Percentiles rank a stretch among this genome's conserved stretches.
Conservation (phyloP, 2,888 invertebrate genomes). For the Agonopterix alstromeriana region DNA sequence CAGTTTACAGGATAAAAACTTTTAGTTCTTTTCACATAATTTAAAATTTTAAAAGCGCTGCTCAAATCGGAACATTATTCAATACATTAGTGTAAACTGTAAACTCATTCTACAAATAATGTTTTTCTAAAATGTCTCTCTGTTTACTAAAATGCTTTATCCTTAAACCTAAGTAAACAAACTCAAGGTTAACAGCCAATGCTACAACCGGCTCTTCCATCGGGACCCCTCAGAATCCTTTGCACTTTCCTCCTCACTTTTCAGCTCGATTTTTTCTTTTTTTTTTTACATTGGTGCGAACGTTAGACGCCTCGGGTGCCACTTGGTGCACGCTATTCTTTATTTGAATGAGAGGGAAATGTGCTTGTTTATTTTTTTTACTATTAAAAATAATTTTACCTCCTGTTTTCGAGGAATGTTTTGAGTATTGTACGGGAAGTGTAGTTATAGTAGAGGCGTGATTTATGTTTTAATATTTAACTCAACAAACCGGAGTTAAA, state of each 20-base stretch:
- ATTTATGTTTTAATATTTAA: too few relatives aligned
- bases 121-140: too few relatives aligned
- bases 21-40: too few relatives aligned
- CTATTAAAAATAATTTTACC: conserved; percentile 6
- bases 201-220: conserved; percentile 17
- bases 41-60: too few relatives aligned
- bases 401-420: conserved; percentile 11
- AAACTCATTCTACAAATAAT: too few relatives aligned
- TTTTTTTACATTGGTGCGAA: conserved; percentile 38
- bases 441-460: too few relatives aligned
- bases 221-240: conserved; percentile 42
- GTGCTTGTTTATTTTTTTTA: conserved; percentile 20
- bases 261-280: conserved; percentile 34
- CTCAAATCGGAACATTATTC: too few relatives aligned
- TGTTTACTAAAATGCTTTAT: too few relatives aligned
- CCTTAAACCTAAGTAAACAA: too few relatives aligned
- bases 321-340: conserved; percentile 40
- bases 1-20: too few relatives aligned
- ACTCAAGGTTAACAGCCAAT: conserved; percentile 7
- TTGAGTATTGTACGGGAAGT: not conserved
- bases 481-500: too few relatives aligned
- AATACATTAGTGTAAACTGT: too few relatives aligned
- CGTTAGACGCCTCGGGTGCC: conserved; percentile 51
- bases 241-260: conserved; percentile 49
- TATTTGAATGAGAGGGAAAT: conserved; percentile 24